Conservation (phyloP, 2,113 vertebrate species). For the Bos taurus region DNA sequence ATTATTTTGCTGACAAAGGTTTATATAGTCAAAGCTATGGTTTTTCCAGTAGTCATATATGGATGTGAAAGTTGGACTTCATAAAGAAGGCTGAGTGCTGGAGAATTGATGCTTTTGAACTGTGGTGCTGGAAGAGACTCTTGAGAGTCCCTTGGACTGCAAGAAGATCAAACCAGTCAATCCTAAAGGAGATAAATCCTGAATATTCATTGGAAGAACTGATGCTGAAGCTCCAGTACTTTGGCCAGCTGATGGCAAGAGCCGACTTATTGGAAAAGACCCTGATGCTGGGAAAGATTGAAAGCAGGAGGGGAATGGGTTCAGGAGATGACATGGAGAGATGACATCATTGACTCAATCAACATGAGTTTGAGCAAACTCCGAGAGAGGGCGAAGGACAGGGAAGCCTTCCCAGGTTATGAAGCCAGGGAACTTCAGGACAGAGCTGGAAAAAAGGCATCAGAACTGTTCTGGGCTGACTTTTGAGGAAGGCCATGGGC, state of each 20-base stretch:
- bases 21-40: background rate
- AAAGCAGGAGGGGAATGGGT: background rate
- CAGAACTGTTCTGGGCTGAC: background rate
- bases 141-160: background rate
- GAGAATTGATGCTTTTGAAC: background rate
- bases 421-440: background rate
- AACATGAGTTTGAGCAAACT: background rate
- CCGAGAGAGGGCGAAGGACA: background rate
- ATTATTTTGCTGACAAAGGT: background rate
- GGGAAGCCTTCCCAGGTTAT: background rate
- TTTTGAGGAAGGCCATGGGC: background rate
- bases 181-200: background rate
- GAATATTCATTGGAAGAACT: background rate
- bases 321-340: background rate
- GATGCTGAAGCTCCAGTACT: background rate
- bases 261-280: background rate
- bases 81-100: background rate
- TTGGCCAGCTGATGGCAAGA: background rate
- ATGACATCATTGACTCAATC: background rate
- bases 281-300: background rate
- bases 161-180: background rate
- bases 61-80: background rate
- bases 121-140: background rate
- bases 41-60: background rate
- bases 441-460: background rate